Percentiles rank a stretch among this genome's conserved stretches.
Evolutionary conservation across 2,797 vertebrate genomes (phyloP).

Genomic region (Cossypha heuglini): DNA sequence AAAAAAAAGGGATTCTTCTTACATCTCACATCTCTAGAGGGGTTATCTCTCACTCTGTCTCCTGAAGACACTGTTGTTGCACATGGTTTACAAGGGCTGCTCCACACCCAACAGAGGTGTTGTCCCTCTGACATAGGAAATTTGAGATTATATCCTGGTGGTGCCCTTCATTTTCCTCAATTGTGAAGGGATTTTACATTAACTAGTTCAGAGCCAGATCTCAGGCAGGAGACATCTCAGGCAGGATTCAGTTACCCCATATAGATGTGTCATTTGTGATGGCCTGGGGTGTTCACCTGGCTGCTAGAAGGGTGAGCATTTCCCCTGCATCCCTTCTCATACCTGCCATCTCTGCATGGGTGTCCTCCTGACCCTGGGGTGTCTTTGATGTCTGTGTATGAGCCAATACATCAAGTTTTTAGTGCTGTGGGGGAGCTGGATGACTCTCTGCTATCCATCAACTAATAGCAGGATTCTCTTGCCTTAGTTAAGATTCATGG

Average conservation of each 20-base stretch:
- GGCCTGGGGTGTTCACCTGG: not conserved
- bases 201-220: not conserved
- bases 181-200: not conserved
- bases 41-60: not conserved
- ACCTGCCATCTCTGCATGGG: not conserved
- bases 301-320: not conserved
- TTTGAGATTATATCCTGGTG: not conserved
- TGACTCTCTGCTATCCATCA: not conserved
- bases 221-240: not conserved
- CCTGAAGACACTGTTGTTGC: not conserved
- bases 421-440: not conserved
- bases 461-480: not conserved
- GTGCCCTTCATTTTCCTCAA: not conserved
- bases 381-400: not conserved
- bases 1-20: not conserved
- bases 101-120: not conserved
- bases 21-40: not conserved
- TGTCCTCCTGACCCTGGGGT: not conserved
- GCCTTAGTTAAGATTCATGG: not conserved
- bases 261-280: not conserved
- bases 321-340: not conserved
- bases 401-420: not conserved
- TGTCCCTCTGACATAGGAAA: not conserved
- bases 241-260: not conserved
- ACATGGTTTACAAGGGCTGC: not conserved